These are phyloP conservation scores for Callimorpha dominula DNA, from an alignment of 2,888 invertebrate genomes.

Conservation along the genomic window DNA sequence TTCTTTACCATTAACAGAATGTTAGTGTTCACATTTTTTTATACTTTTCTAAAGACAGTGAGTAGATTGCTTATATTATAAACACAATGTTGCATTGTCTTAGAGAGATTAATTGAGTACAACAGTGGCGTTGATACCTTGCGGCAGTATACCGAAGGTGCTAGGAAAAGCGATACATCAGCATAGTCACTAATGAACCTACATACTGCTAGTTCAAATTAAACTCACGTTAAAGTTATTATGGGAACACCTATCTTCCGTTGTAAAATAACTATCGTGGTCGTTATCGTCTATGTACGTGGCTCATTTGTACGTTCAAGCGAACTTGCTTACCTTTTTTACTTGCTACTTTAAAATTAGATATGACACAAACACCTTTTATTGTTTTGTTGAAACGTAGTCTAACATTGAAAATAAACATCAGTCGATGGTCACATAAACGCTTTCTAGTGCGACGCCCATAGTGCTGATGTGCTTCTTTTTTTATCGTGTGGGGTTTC, in stretches of 20 bases:
- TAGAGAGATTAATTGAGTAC: background rate
- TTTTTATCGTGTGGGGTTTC: no score
- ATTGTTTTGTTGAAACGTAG: no score
- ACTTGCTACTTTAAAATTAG: background rate
- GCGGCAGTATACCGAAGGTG: constrained; percentile 20
- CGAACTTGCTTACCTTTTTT: constrained; percentile 20
- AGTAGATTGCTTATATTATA: background rate
- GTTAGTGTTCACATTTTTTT: no score
- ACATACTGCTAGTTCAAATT: constrained; percentile 66
- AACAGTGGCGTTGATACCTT: background rate
- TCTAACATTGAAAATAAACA: no score
- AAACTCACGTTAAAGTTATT: constrained; percentile 72
- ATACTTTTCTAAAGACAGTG: no score
- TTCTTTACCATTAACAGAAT: no score
- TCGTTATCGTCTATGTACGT: constrained; percentile 64
- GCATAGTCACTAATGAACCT: constrained; percentile 58
- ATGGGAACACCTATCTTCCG: constrained; percentile 67
- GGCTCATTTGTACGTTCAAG: constrained; percentile 37
- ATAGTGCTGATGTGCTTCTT: no score
- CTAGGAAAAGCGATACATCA: constrained; percentile 56
- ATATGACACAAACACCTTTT: no score
- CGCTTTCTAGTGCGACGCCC: no score
- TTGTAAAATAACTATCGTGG: constrained; percentile 65
- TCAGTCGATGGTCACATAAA: no score
- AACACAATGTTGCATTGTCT: background rate